phyloP scores from a whole-genome alignment of 2,888 invertebrate genomes.

The Brachyopa scutellaris region DNA sequence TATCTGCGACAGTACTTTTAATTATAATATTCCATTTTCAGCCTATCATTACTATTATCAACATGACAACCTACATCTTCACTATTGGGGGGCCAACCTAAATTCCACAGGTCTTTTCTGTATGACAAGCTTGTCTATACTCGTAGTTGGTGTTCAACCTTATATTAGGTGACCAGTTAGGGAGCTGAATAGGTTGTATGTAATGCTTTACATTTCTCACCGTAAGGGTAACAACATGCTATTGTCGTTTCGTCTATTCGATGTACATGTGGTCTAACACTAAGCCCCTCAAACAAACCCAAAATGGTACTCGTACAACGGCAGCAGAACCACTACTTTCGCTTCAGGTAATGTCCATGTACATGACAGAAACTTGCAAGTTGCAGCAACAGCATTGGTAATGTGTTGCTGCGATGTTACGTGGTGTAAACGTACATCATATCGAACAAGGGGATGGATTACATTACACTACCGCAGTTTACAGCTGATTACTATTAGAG shows the following conservation, averaged over 20 bases:
- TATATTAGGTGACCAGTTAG: background rate
- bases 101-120: conserved; percentile 21
- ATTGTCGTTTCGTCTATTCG: conserved; percentile 8
- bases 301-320: conserved; percentile 30
- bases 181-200: background rate
- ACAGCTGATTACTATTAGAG: no score
- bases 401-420: conserved; percentile 31
- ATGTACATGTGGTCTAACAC: conserved; percentile 31
- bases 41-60: no score
- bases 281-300: conserved; percentile 39
- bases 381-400: conserved; percentile 1
- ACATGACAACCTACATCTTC: no score
- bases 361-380: conserved; percentile 16
- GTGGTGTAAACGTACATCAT: conserved; percentile 21
- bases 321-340: conserved; percentile 18
- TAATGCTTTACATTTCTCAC: conserved; percentile 5
- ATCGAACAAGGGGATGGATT: conserved; percentile 12
- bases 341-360: conserved; percentile 26
- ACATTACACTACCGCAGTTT: background rate
- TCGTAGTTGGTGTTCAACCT: background rate
- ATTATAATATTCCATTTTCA: no score
- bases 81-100: no score
- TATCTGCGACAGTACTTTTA: no score
- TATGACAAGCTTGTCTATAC: conserved; percentile 15
- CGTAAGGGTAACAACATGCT: conserved; percentile 27